Base-by-base conservation (phyloP, 2,888 invertebrate genomes). In the Cantharis lateralis region DNA sequence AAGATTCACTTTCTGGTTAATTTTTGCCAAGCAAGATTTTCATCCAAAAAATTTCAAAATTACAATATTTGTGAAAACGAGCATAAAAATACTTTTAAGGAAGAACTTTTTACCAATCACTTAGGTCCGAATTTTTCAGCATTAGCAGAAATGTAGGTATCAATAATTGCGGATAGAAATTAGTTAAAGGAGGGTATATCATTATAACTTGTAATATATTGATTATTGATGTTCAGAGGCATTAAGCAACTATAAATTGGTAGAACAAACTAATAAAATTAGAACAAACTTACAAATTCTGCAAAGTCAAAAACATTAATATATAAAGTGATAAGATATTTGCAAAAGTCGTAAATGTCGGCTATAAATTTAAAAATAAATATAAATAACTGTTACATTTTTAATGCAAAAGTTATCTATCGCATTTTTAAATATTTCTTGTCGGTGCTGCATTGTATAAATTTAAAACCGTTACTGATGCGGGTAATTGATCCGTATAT, bases 401-500 rank as follows among this genome's bases (percentile, higher is more conserved):
- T 48, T 48, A 48, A 48, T 48, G n/a, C n/a, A 48, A 48, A 48
- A 48, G 48, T 48, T 48, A 48, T 48, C 48, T 48, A n/a, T 48
- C 48, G 48, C 48, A 48, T 48, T 48, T 48, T 48, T n/a, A 48
- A 48, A 48, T 48, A n/a, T 48, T 48, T 48, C 48, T 48, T 48
- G 48, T 48, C 48, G 9, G 7, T 48, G 48, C 7, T 48, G 48
- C 48, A n/a, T 48, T 48, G 48, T 48, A 48, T 48, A 69, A 32
- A 16, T 69, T 28, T 66, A 20, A 66, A 66, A 5, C 24, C 64
- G 24, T n/a, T n/a, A 20, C 7, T 16, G 70, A 70, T 18, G 18
- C 62, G 2, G 10, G 76, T 78, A 78, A 78, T 76, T 78, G 78
- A 78, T 73, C 78, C 70, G 70, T 61, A 16, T 18, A 72, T 70